Percentiles rank a stretch among this genome's conserved stretches.
Conservation (phyloP, 2,797 vertebrate genomes). For the Anolis apletophallus region DNA sequence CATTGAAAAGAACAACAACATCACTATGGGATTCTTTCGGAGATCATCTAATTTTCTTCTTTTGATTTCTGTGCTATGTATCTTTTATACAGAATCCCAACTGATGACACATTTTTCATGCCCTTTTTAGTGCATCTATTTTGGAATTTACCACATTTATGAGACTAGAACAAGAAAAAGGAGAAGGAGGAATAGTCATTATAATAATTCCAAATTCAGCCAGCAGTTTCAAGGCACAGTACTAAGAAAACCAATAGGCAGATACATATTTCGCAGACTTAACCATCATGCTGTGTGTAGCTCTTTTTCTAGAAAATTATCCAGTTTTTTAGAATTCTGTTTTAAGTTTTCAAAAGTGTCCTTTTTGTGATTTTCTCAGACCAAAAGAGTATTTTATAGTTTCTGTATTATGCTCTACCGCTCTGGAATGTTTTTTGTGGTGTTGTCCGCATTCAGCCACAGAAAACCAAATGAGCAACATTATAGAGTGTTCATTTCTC, state of each 20-base stretch:
- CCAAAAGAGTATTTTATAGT: not conserved
- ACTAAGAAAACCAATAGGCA: constrained; percentile 15
- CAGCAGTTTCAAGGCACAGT: constrained; percentile 13
- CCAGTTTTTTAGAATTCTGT: not conserved
- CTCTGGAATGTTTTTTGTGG: constrained; percentile 11
- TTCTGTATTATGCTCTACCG: not conserved
- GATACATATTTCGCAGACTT: constrained; percentile 26
- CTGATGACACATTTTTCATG: constrained; percentile 16
- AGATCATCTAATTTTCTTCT: not conserved
- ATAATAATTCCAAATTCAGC: not conserved
- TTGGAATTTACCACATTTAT: not conserved
- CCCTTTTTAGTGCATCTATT: constrained; percentile 16
- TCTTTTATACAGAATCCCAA: constrained; percentile 20
- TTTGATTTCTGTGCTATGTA: not conserved
- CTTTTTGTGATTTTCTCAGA: not conserved
- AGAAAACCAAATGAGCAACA: constrained; percentile 29
- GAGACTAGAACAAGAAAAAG: not conserved
- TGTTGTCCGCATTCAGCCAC: constrained; percentile 24
- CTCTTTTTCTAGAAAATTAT: not conserved
- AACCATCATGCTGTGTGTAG: not conserved
- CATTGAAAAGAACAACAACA: not conserved
- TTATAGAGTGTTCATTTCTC: constrained; percentile 32
- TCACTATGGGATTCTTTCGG: no score
- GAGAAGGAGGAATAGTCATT: not conserved
- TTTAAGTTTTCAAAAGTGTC: not conserved